These are phyloP conservation scores for Epinephelus malabaricus DNA, from an alignment of 2,797 vertebrate genomes.

Conservation along the genomic window DNA sequence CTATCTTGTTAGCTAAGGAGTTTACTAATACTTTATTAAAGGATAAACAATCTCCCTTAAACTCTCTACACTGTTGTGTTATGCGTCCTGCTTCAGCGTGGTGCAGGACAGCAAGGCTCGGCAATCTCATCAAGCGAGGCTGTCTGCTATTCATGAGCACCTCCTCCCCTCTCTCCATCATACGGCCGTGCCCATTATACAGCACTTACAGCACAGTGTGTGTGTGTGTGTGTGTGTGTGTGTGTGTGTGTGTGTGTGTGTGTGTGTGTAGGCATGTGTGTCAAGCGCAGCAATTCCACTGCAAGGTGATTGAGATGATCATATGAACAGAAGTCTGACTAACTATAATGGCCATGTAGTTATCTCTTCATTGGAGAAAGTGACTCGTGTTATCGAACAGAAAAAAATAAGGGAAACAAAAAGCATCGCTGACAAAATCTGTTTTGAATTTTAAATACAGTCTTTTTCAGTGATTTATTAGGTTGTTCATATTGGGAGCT, in stretches of 20 bases:
- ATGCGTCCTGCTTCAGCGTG: slow-evolving; percentile 16
- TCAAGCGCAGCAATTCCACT: slow-evolving; percentile 55
- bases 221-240: slow-evolving; percentile 28
- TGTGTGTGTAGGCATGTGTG: slow-evolving; percentile 25
- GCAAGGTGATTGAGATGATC: slow-evolving; percentile 48
- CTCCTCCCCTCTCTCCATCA: slow-evolving; percentile 71
- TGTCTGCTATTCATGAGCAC: slow-evolving; percentile 71
- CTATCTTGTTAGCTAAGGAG: neutral
- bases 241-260: slow-evolving; percentile 33
- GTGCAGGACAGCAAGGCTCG: slow-evolving; percentile 35
- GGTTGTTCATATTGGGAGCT: neutral
- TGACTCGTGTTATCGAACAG: neutral
- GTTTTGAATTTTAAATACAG: neutral
- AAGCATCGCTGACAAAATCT: neutral
- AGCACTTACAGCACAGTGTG: slow-evolving; percentile 58
- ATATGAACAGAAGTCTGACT: slow-evolving; percentile 51
- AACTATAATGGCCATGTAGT: slow-evolving; percentile 54
- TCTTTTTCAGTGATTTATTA: neutral
- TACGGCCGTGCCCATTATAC: slow-evolving; percentile 63
- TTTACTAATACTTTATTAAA: neutral
- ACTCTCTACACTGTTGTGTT: slow-evolving; percentile 20
- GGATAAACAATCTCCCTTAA: slow-evolving; percentile 25
- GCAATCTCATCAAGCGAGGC: slow-evolving; percentile 66
- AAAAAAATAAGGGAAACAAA: neutral
- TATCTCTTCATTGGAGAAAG: slow-evolving; percentile 40